Evolutionary conservation across 2,888 invertebrate genomes (phyloP).

Genomic region (Prenolepis imparis): DNA sequence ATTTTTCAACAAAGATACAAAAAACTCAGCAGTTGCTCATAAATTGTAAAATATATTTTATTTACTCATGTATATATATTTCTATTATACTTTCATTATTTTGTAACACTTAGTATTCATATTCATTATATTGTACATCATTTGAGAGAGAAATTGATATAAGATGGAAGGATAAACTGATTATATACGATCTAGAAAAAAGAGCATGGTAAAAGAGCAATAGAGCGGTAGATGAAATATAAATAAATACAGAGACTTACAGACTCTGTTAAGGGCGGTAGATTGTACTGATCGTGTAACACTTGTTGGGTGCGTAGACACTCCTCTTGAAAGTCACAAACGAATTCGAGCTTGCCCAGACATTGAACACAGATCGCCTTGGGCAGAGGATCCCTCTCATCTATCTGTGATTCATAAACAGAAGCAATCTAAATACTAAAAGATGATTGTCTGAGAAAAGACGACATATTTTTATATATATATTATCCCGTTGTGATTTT

Average conservation of each 20-base stretch:
- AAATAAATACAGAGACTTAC: constrained; percentile 80
- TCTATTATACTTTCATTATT: not conserved
- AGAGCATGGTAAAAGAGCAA: constrained; percentile 68
- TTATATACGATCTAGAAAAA: not conserved
- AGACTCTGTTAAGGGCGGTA: constrained; percentile 83
- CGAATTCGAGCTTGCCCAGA: constrained; percentile 86
- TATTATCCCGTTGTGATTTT: constrained; percentile 24
- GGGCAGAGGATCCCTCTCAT: constrained; percentile 85
- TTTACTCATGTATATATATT: not conserved
- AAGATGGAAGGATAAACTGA: constrained; percentile 43
- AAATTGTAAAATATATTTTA: not conserved
- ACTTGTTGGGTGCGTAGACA: constrained; percentile 85
- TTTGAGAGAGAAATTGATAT: constrained; percentile 4
- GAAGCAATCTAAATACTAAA: constrained; percentile 73
- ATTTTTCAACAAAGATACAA: not conserved
- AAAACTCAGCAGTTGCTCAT: not conserved
- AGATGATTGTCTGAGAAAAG: constrained; percentile 18
- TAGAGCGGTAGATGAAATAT: constrained; percentile 76
- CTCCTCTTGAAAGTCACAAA: constrained; percentile 86
- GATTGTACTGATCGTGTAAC: constrained; percentile 84
- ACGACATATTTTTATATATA: constrained; percentile 48
- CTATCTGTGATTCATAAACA: constrained; percentile 84
- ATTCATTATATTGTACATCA: not conserved
- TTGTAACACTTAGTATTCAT: not conserved
- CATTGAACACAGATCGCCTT: constrained; percentile 86